Conservation (phyloP, 2,113 vertebrate genomes). For the Ophiodon elongatus region DNA sequence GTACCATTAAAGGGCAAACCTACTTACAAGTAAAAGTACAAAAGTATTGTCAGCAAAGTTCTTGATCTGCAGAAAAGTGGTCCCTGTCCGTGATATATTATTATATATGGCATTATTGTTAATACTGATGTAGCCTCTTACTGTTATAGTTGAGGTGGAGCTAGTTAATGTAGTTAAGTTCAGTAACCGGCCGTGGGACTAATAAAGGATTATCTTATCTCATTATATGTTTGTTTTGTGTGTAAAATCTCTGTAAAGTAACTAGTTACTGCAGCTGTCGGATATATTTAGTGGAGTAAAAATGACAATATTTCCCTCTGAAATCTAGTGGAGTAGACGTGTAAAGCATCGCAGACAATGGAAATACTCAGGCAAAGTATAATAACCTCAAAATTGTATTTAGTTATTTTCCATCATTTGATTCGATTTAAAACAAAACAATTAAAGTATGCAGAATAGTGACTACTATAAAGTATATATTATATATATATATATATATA, state of each 20-base stretch:
- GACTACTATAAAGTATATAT: too few relatives aligned
- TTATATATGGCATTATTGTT: background rate
- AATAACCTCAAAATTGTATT: background rate
- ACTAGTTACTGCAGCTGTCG: background rate
- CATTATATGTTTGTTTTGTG: too few relatives aligned
- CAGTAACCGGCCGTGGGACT: background rate
- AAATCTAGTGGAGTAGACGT: background rate
- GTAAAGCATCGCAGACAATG: background rate
- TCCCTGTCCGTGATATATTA: background rate
- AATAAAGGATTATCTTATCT: too few relatives aligned
- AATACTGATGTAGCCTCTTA: too few relatives aligned
- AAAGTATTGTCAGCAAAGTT: background rate
- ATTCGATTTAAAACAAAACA: too few relatives aligned
- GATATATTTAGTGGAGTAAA: background rate
- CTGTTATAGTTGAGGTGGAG: too few relatives aligned
- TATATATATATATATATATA: too few relatives aligned
- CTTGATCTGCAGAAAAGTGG: background rate
- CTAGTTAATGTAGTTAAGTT: background rate
- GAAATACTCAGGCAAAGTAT: background rate
- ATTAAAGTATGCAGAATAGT: too few relatives aligned
- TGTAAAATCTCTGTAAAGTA: background rate
- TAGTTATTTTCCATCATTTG: too few relatives aligned
- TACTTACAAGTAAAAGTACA: background rate
- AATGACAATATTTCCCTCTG: background rate
- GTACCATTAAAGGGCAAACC: background rate